phyloP scores from a whole-genome alignment of 2,797 vertebrate species.

The Clarias platycephalus region DNA sequence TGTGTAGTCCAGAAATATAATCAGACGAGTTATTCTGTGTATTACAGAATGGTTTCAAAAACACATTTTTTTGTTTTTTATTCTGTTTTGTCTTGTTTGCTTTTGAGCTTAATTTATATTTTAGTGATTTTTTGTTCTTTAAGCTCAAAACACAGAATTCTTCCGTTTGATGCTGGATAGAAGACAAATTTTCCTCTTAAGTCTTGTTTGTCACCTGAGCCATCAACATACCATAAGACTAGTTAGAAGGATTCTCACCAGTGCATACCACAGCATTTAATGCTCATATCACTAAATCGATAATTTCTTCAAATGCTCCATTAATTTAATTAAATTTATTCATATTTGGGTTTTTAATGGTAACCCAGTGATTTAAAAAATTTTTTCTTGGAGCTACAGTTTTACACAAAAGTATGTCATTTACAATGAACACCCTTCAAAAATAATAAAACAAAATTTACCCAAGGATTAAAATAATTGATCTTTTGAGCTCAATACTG shows the following conservation, averaged over 20 bases:
- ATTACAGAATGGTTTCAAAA: not conserved
- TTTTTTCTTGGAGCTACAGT: not conserved
- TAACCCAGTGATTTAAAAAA: not conserved
- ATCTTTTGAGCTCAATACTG: not conserved
- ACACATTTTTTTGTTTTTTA: not conserved
- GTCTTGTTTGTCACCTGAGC: too few species aligned
- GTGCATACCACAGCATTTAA: not conserved
- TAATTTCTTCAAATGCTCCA: not conserved
- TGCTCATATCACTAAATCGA: not conserved
- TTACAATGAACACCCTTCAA: not conserved
- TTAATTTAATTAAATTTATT: not conserved
- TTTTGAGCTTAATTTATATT: not conserved
- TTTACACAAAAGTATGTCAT: not conserved
- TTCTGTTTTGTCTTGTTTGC: not conserved
- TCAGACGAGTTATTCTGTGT: not conserved
- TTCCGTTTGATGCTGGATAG: not conserved
- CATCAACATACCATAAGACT: not conserved
- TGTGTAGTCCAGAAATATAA: not conserved
- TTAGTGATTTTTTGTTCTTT: not conserved
- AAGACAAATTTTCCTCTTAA: not conserved
- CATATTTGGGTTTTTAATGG: not conserved
- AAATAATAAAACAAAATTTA: not conserved
- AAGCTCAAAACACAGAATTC: not conserved
- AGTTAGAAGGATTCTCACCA: not conserved
- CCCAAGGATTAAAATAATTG: not conserved